Evolutionary conservation across 2,113 vertebrate genomes (phyloP).

Genomic region (Xiphophorus couchianus): DNA sequence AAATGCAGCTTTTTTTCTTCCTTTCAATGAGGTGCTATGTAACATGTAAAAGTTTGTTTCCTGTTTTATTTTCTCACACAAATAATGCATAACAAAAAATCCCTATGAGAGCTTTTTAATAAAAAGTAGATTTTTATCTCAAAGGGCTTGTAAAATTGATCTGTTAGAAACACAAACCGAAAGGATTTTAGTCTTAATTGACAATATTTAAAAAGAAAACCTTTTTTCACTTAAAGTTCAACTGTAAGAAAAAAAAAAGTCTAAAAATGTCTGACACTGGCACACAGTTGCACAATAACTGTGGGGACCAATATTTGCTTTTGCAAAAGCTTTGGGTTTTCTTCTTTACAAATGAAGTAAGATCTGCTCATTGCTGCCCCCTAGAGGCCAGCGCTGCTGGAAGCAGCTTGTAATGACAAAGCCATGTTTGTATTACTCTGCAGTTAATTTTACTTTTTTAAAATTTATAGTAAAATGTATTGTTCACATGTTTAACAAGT

Average conservation of each 20-base stretch:
- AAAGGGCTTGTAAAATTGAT: no score
- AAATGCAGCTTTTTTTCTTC: not conserved
- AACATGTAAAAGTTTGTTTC: no score
- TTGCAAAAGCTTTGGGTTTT: not conserved
- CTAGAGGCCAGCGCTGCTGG: constrained; percentile 28
- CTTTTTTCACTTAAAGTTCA: no score
- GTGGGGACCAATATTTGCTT: not conserved
- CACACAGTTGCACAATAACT: not conserved
- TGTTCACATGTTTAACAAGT: not conserved
- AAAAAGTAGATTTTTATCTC: no score
- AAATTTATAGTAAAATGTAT: not conserved
- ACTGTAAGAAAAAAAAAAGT: not conserved
- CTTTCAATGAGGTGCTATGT: not conserved
- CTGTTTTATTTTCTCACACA: no score
- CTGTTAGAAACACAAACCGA: no score
- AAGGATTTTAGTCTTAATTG: not conserved
- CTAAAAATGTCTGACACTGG: not conserved
- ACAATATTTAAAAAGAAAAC: no score
- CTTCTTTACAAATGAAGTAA: not conserved
- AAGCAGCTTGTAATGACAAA: not conserved
- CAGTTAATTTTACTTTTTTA: no score
- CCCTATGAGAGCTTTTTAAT: no score
- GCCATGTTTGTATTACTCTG: not conserved
- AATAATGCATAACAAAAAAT: no score
- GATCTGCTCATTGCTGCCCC: constrained; percentile 38